Evolutionary conservation across 1,140 invertebrate genomes (phyloP).

Genomic region (Rhyzopertha dominica): DNA sequence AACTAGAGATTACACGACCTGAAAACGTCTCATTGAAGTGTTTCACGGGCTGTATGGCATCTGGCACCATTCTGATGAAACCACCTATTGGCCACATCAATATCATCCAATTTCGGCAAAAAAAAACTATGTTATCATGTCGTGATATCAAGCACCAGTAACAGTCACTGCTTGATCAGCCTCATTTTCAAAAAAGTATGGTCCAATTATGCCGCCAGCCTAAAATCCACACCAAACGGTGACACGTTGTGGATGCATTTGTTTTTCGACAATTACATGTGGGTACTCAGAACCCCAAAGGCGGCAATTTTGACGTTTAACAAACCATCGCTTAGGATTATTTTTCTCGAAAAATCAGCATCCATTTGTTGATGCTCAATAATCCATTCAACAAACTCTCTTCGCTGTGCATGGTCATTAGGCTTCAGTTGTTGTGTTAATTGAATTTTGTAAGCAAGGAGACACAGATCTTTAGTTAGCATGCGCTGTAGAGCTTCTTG

Average conservation of each 20-base stretch:
- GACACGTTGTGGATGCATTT: slow-evolving; percentile 38
- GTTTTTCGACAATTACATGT: slow-evolving; percentile 33
- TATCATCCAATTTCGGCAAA: too few relatives aligned
- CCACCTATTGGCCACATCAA: neutral
- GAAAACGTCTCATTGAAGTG: neutral
- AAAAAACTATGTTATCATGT: slow-evolving; percentile 12
- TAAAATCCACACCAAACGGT: slow-evolving; percentile 42
- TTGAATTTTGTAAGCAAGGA: slow-evolving; percentile 28
- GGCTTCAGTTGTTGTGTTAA: slow-evolving; percentile 25
- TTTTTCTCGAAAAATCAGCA: slow-evolving; percentile 26
- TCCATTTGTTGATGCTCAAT: slow-evolving; percentile 21
- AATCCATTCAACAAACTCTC: slow-evolving; percentile 19
- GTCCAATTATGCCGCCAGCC: slow-evolving; percentile 37
- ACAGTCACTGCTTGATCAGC: slow-evolving; percentile 13
- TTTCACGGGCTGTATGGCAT: too few relatives aligned
- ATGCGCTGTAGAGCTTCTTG: slow-evolving; percentile 28
- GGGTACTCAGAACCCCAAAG: slow-evolving; percentile 34
- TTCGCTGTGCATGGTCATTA: slow-evolving; percentile 23
- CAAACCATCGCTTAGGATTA: slow-evolving; percentile 25
- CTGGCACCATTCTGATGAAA: slow-evolving; percentile 1
- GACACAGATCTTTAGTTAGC: slow-evolving; percentile 21
- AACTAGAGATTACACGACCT: too few relatives aligned
- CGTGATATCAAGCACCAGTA: slow-evolving; percentile 18
- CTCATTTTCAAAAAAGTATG: slow-evolving; percentile 28
- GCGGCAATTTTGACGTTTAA: slow-evolving; percentile 33